A percentile compares a stretch with the other conserved stretches of the same genome.
phyloP scores from a whole-genome alignment of 2,888 invertebrate genomes.

The Leptinotarsa tumamoca region DNA sequence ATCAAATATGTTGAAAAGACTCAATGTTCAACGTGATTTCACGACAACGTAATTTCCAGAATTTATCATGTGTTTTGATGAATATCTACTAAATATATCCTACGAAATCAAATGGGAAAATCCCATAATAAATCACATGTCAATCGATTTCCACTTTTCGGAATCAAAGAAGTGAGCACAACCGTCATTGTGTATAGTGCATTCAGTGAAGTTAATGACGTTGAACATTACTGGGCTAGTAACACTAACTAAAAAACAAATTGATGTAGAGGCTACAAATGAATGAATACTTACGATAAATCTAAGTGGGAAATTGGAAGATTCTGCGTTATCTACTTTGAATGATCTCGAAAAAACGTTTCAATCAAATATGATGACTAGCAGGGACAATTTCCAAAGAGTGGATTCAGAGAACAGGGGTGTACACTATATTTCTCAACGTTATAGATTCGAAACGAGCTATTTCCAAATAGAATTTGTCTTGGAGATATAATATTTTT shows the following conservation, averaged over 20 bases:
- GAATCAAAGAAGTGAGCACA: neutral
- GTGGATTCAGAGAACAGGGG: conserved; percentile 31
- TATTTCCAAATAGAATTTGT: neutral
- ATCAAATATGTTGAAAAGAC: too few species aligned
- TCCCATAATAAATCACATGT: too few species aligned
- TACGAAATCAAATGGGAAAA: too few species aligned
- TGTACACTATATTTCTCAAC: conserved; percentile 26
- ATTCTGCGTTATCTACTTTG: conserved; percentile 58
- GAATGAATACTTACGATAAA: conserved; percentile 50
- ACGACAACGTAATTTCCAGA: too few species aligned
- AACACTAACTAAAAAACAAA: conserved; percentile 29
- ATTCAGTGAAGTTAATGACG: conserved; percentile 22
- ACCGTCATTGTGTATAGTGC: neutral
- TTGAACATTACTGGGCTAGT: conserved; percentile 35
- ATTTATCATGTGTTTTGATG: too few species aligned
- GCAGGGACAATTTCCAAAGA: conserved; percentile 49
- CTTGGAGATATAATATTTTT: too few species aligned
- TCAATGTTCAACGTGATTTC: too few species aligned
- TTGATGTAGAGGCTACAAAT: conserved; percentile 28
- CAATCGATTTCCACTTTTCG: too few species aligned
- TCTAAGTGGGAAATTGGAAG: conserved; percentile 58
- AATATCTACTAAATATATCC: too few species aligned
- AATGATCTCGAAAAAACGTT: conserved; percentile 58
- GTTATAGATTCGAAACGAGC: neutral
- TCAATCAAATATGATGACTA: conserved; percentile 62